phyloP scores from a whole-genome alignment of 2,113 vertebrate species.

The Proterorhinus semilunaris region DNA sequence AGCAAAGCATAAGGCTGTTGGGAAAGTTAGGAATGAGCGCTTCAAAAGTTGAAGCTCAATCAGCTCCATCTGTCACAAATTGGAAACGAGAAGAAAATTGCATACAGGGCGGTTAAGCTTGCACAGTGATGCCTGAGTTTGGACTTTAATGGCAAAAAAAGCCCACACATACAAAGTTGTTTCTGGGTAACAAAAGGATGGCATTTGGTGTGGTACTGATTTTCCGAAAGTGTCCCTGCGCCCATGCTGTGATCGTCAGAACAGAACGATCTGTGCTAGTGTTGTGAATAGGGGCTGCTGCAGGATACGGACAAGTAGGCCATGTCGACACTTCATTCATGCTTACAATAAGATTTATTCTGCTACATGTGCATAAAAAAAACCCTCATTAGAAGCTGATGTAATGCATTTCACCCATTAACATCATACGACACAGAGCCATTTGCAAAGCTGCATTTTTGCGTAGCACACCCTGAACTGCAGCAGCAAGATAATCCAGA shows the following conservation, averaged over 20 bases:
- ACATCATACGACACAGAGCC: background rate
- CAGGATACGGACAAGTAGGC: background rate
- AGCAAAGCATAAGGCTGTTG: too few relatives aligned
- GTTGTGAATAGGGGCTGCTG: background rate
- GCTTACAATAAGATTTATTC: background rate
- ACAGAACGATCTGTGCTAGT: background rate
- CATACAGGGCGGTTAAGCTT: too few relatives aligned
- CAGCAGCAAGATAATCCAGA: constrained; percentile 22
- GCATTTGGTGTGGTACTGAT: background rate
- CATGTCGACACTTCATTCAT: background rate
- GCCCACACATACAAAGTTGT: background rate
- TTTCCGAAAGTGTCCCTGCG: background rate
- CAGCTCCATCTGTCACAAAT: too few relatives aligned
- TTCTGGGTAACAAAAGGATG: background rate
- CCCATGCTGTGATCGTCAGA: background rate
- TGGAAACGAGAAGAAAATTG: too few relatives aligned
- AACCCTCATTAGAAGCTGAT: constrained; percentile 5
- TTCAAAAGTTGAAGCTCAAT: too few relatives aligned
- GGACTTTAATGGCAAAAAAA: background rate
- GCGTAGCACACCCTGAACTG: constrained; percentile 7
- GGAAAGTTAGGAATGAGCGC: too few relatives aligned
- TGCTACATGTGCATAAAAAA: constrained; percentile 3
- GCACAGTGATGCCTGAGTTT: background rate
- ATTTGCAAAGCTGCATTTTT: background rate
- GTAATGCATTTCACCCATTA: background rate